Percentiles rank a stretch among this genome's conserved stretches.
Evolutionary conservation across 1,140 invertebrate species (phyloP).

Genomic region (Medauroidea extradentata): DNA sequence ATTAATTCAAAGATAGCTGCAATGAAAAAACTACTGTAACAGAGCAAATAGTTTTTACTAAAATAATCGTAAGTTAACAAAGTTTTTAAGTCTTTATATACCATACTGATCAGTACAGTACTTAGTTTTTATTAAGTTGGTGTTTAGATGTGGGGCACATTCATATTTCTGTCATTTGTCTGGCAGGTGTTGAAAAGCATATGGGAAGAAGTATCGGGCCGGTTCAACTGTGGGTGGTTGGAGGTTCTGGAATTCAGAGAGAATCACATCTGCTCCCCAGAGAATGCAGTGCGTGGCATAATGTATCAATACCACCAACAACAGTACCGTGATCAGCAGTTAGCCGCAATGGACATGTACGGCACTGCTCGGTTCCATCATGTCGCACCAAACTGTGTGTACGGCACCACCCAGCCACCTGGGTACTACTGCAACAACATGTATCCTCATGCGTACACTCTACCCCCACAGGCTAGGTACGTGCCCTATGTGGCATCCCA

Average conservation of each 20-base stretch:
- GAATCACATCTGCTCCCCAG: conserved; percentile 54
- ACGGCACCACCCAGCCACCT: not conserved
- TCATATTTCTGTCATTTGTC: conserved; percentile 20
- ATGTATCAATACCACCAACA: conserved; percentile 40
- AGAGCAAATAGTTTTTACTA: no score
- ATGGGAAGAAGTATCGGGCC: conserved; percentile 52
- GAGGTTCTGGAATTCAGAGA: conserved; percentile 64
- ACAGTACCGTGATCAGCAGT: conserved; percentile 16
- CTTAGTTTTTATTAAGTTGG: no score
- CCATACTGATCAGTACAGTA: no score
- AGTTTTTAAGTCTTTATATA: no score
- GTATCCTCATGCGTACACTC: conserved; percentile 4
- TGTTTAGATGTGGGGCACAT: no score
- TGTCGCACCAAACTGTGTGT: not conserved
- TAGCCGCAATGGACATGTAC: conserved; percentile 1
- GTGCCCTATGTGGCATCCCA: not conserved
- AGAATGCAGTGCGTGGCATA: conserved; percentile 48
- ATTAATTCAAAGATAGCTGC: no score
- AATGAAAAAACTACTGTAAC: no score
- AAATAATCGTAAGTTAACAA: no score
- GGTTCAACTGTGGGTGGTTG: conserved; percentile 54
- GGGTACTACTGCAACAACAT: no score
- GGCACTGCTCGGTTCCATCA: conserved; percentile 9
- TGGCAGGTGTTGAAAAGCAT: conserved; percentile 51
- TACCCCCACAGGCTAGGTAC: conserved; percentile 10